phyloP scores from a whole-genome alignment of 2,797 vertebrate genomes.

The Australoheros facetus region DNA sequence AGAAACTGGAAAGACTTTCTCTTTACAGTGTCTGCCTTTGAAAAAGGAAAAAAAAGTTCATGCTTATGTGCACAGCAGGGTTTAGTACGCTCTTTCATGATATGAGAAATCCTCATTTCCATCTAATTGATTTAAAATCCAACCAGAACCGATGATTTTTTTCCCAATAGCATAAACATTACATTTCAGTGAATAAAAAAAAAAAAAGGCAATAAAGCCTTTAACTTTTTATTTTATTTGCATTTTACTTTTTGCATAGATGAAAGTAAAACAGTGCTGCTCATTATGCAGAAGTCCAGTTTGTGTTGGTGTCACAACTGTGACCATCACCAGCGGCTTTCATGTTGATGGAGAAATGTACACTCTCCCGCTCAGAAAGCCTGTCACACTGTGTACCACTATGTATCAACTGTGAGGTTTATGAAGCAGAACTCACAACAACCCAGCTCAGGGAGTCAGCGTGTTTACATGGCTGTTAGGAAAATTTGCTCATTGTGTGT shows the following conservation, averaged over 20 bases:
- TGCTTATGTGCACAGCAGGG: fast-evolving
- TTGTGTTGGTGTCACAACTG: conserved; percentile 22
- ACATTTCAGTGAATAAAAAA: too few species aligned
- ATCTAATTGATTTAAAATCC: not conserved
- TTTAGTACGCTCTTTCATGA: not conserved
- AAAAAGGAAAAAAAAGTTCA: not conserved
- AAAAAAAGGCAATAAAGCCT: too few species aligned
- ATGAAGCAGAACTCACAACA: conserved; percentile 35
- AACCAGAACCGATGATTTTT: not conserved
- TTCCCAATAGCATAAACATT: too few species aligned
- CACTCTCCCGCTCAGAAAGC: not conserved
- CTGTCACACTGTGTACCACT: conserved; percentile 15
- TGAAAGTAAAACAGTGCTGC: not conserved
- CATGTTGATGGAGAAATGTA: not conserved
- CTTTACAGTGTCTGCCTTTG: not conserved
- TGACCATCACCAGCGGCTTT: not conserved
- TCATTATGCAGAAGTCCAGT: conserved; percentile 9
- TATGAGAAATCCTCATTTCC: not conserved
- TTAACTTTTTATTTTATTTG: too few species aligned
- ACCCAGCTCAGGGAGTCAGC: not conserved
- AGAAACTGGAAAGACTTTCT: not conserved
- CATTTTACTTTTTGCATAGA: not conserved
- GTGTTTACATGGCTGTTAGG: conserved; percentile 28
- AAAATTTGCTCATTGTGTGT: conserved; percentile 5
- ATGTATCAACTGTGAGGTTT: conserved; percentile 9